Evolutionary conservation across 2,797 vertebrate species (phyloP), one percentile per base, ranked within the genome.

Genomic region (Pterois miles): DNA sequence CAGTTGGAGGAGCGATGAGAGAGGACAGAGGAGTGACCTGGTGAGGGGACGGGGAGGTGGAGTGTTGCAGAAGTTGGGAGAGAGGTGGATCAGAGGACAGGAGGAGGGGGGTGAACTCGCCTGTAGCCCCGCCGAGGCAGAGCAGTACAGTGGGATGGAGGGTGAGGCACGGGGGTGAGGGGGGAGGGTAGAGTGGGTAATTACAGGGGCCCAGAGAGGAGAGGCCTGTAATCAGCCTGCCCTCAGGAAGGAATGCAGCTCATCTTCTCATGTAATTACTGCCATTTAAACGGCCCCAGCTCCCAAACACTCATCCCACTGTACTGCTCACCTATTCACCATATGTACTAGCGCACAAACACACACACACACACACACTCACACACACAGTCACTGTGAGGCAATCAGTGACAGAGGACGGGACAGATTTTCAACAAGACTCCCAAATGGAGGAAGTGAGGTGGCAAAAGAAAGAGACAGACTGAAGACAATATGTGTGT

Each of bases 161-260:
- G 86, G 82, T 80, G 85, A 83, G 70, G 71, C 40, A 46, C 2
- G 14, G 64, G 72, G 77, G 69, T 85, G 82, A 70, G 86, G 38
- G 20, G 62, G 78, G 59, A 68, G 85, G 75, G 76, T 82, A 78
- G 84, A 81, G 88, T 91, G 87, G 92, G 92, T 95, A 96, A 96
- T 96, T 95, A 95, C 93, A 95, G 94, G 90, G 94, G 92, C 92
- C 91, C 81, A 76, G 84, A 90, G 86, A 93, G 86, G 91, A 92
- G 93, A 93, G 93, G 85, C 92, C 94, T 96, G 93, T 96, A 95
- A 96, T 96, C 95, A 96, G 92, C 78, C 91, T 92, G 93, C 94
- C 93, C 94, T 95, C 91, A 95, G 94, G 94, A 96, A 95, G 94
- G 94, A 96, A 96, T 96, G 95, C 92, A 95, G 94, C 95, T 95